Evolutionary conservation across 2,888 invertebrate genomes (phyloP), one percentile per base, ranked within the genome.

Genomic region (Globia sparganii): DNA sequence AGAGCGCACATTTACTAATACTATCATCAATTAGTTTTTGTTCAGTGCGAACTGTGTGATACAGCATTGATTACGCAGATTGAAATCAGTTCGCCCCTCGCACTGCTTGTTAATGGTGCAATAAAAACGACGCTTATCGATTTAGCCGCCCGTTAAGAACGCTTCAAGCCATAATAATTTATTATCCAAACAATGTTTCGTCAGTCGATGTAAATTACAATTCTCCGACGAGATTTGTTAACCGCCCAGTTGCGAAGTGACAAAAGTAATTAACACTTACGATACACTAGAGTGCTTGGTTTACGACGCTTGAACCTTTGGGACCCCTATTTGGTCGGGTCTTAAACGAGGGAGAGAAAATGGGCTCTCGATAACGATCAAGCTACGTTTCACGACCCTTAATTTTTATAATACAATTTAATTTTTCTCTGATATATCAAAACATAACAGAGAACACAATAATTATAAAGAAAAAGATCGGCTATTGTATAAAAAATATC

Each of bases 201-300:
- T 93, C 92, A 93, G 91, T 90, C 90, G 90, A 93, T 92, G 94
- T 94, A 94, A 95, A 95, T 95, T 94, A 93, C 93, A 92, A 92
- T 93, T 92, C 94, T 94, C 92, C 91, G 91, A 91, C 87, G 91
- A 94, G 94, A 96, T 95, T 95, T 95, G 95, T 95, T 94, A 94
- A 94, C 93, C 92, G 88, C 93, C 91, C 91, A 93, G 92, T 93
- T 92, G 94, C 89, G 91, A 91, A 95, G 94, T 95, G 96, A 95
- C 96, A 94, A 94, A 95, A 95, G 95, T 95, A 95, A 96, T 96
- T 96, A 96, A 95, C 95, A 96, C 94, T 95, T 94, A 94, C 94
- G 94, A 95, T 95, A 94, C 93, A 94, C 94, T 93, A 91, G 92
- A 94, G 94, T 91, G 91, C 90, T 90, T 91, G 92, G 93, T 93